Percentiles rank a stretch among this genome's conserved stretches.
Evolutionary conservation across 2,888 invertebrate species (phyloP).

Genomic region (Steinernema hermaphroditum): DNA sequence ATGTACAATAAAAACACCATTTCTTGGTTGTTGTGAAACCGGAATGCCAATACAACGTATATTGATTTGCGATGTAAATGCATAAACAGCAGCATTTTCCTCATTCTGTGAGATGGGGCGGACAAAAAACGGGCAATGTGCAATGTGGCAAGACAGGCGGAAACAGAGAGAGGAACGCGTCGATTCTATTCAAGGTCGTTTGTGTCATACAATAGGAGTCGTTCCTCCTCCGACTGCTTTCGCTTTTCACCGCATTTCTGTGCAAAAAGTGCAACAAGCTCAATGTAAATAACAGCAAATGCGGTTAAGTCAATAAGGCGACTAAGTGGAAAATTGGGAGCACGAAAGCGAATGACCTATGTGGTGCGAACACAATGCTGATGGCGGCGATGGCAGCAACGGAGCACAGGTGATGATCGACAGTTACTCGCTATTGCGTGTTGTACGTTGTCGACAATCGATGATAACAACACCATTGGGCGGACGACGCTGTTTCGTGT

Average conservation of each 20-base stretch:
- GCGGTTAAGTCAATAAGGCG: neutral
- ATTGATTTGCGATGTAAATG: no score
- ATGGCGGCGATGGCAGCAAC: neutral
- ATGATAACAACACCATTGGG: neutral
- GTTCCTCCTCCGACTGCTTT: no score
- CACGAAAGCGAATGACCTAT: neutral
- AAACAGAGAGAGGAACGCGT: neutral
- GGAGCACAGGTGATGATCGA: neutral
- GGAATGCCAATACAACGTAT: no score
- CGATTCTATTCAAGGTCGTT: neutral
- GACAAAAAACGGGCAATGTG: no score
- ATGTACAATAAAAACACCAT: no score
- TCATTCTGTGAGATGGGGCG: no score
- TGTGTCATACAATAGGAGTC: no score
- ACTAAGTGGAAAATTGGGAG: neutral
- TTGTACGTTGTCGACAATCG: neutral
- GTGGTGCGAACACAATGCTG: neutral
- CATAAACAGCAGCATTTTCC: no score
- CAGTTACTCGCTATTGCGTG: constrained; percentile 17
- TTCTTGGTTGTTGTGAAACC: no score
- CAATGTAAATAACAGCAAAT: neutral
- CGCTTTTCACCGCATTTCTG: no score
- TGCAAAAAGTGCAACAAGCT: neutral
- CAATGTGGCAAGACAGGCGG: no score
- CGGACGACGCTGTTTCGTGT: neutral